A percentile compares a stretch with the other conserved stretches of the same genome.
These are phyloP conservation scores for Felis catus DNA, from an alignment of 2,113 vertebrate species.

Conservation along the genomic window F.catus_Fca126_mat1.0 CM031421.1:70348501-70349000, in stretches of 20 bases:
- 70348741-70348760: background rate
- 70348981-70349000: background rate
- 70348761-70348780: background rate
- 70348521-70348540: conserved; percentile 65
- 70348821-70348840: background rate
- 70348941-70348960: conserved; percentile 11
- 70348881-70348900: background rate
- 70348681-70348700: background rate
- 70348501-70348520: conserved; percentile 20
- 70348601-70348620: conserved; percentile 35
- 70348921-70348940: background rate
- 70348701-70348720: conserved; percentile 27
- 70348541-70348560: conserved; percentile 66
- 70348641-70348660: conserved; percentile 52
- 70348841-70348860: conserved; percentile 47
- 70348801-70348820: background rate
- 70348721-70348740: background rate
- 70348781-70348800: background rate
- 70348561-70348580: conserved; percentile 62
- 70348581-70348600: conserved; percentile 52
- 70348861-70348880: background rate
- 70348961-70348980: background rate
- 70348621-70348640: conserved; percentile 41
- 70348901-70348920: background rate
- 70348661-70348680: background rate